phyloP scores from a whole-genome alignment of 2,888 invertebrate genomes.

The Rugalucina vietnamica region DNA sequence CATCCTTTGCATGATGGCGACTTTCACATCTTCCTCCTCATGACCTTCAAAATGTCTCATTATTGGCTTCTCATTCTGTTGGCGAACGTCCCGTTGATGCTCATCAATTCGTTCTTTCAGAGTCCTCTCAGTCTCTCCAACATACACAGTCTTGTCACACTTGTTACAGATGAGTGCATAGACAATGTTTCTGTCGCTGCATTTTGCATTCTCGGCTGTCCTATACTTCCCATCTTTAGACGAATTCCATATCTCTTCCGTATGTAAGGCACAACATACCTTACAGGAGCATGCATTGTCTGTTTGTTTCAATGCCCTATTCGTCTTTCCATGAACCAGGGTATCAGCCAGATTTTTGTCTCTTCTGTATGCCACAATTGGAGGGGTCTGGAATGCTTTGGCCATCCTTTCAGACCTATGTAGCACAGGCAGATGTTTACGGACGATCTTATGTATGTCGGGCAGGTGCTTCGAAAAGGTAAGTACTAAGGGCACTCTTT shows the following conservation, averaged over 20 bases:
- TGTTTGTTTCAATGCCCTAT: too few species aligned
- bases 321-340: too few species aligned
- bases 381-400: not conserved
- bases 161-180: not conserved
- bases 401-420: not conserved
- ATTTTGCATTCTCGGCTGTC: not conserved
- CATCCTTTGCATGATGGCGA: too few species aligned
- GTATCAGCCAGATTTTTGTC: not conserved
- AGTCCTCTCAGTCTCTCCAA: not conserved
- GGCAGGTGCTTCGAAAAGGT: not conserved
- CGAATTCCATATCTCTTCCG: too few species aligned
- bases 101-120: not conserved
- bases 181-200: not conserved
- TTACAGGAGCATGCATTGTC: too few species aligned
- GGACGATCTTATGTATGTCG: not conserved
- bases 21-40: too few species aligned
- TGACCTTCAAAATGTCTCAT: not conserved
- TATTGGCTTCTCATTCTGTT: not conserved
- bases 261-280: too few species aligned
- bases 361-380: not conserved
- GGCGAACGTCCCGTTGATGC: not conserved
- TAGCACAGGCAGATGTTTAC: not conserved
- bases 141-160: not conserved
- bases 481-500: not conserved
- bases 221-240: too few species aligned